phyloP scores from a whole-genome alignment of 2,797 vertebrate species.

The Pristis pectinata region DNA sequence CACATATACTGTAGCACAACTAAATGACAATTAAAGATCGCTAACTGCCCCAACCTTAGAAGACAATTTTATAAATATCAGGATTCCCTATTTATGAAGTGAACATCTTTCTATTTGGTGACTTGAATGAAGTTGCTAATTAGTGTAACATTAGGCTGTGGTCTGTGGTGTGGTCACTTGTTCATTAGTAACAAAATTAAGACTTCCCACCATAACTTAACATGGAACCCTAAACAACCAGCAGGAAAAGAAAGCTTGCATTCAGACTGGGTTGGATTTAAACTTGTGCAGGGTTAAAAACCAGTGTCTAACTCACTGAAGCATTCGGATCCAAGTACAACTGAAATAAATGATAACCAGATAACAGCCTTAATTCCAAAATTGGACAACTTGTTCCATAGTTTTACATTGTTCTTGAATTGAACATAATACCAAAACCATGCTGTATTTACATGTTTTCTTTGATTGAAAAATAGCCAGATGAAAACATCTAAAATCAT shows the following conservation, averaged over 20 bases:
- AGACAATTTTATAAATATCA: not conserved
- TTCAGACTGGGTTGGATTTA: not conserved
- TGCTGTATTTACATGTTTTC: not conserved
- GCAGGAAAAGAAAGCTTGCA: not conserved
- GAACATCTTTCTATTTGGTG: not conserved
- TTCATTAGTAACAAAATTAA: not conserved
- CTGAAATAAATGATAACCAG: not conserved
- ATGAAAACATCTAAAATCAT: too few species aligned
- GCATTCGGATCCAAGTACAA: not conserved
- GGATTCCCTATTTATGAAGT: not conserved
- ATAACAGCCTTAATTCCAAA: not conserved
- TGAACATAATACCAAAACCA: not conserved
- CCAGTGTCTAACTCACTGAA: not conserved
- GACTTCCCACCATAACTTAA: not conserved
- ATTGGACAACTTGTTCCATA: not conserved
- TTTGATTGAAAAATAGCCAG: not conserved
- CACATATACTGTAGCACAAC: not conserved
- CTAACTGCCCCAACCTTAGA: not conserved
- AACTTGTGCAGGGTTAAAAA: not conserved
- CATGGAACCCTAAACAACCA: not conserved
- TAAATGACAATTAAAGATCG: not conserved
- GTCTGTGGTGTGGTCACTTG: not conserved
- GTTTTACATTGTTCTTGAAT: not conserved
- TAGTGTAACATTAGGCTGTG: too few species aligned
- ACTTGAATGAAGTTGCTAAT: not conserved